These are phyloP conservation scores for Lapara coniferarum DNA, from an alignment of 2,888 invertebrate genomes.

Conservation along the genomic window DNA sequence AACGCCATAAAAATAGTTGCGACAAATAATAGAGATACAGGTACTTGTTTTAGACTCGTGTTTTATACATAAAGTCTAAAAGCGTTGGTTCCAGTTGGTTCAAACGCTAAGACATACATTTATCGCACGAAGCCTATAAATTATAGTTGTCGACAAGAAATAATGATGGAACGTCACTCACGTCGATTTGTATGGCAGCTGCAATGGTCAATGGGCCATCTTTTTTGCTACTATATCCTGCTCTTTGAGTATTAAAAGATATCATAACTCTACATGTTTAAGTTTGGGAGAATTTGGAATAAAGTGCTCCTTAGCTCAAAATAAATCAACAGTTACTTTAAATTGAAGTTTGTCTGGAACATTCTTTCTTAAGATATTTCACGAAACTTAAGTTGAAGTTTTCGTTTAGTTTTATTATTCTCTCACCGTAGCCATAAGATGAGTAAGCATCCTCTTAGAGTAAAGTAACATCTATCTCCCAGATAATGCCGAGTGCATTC, in stretches of 20 bases:
- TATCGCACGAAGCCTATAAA: constrained; percentile 8
- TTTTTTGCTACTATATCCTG: neutral
- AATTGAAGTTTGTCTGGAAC: neutral
- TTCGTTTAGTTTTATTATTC: constrained; percentile 1
- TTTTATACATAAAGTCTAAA: too few relatives aligned
- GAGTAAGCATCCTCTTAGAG: constrained; percentile 4
- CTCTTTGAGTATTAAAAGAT: neutral
- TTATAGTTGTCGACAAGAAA: constrained; percentile 2
- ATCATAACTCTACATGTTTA: too few relatives aligned
- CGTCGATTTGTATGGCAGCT: neutral
- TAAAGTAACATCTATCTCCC: neutral
- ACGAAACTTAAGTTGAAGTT: neutral
- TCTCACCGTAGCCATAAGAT: neutral
- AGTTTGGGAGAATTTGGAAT: too few relatives aligned
- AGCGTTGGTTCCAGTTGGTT: too few relatives aligned
- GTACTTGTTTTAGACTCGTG: too few relatives aligned
- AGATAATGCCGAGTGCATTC: constrained; percentile 10
- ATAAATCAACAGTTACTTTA: too few relatives aligned
- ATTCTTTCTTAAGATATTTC: neutral
- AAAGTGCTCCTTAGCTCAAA: too few relatives aligned
- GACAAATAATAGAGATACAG: too few relatives aligned
- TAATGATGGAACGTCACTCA: constrained; percentile 2
- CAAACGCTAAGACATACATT: neutral
- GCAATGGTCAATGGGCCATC: neutral
- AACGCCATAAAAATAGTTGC: too few relatives aligned